phyloP scores from a whole-genome alignment of 1,140 invertebrate species.

The Drosophila tsacasi region DNA sequence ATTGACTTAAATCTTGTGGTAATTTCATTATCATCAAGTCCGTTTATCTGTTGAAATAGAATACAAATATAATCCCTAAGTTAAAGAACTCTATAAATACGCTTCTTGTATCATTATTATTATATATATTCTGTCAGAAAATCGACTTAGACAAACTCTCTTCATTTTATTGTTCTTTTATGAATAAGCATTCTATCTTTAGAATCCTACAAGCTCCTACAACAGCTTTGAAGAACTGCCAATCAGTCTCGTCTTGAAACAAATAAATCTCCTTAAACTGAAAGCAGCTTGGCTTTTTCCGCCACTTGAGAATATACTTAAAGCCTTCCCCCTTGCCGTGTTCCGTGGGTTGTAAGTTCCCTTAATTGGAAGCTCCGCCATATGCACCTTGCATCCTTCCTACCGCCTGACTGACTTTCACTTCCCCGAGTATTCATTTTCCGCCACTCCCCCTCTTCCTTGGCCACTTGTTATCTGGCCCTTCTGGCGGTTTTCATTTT shows the following conservation, averaged over 20 bases:
- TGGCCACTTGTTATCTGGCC: constrained; percentile 42
- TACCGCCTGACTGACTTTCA: constrained; percentile 18
- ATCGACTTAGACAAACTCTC: neutral
- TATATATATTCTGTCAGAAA: too few species aligned
- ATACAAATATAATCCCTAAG: neutral
- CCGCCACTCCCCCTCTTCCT: neutral
- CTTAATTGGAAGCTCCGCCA: constrained; percentile 19
- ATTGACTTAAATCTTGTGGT: too few species aligned
- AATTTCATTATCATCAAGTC: neutral
- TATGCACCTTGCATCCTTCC: constrained; percentile 28
- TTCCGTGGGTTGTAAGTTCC: neutral
- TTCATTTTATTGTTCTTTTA: too few species aligned
- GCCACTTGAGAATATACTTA: constrained; percentile 5
- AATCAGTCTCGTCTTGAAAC: neutral
- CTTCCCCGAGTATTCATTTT: neutral
- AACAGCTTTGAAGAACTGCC: neutral
- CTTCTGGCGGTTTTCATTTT: constrained; percentile 63
- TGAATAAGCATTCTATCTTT: neutral
- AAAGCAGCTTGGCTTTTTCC: constrained; percentile 10
- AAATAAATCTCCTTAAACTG: constrained; percentile 7
- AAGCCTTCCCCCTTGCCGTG: constrained; percentile 4
- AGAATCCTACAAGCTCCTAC: neutral
- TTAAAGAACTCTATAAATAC: neutral
- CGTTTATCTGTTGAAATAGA: neutral
- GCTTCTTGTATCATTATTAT: too few species aligned